phyloP scores from a whole-genome alignment of 2,888 invertebrate species.

The Meganola albula region DNA sequence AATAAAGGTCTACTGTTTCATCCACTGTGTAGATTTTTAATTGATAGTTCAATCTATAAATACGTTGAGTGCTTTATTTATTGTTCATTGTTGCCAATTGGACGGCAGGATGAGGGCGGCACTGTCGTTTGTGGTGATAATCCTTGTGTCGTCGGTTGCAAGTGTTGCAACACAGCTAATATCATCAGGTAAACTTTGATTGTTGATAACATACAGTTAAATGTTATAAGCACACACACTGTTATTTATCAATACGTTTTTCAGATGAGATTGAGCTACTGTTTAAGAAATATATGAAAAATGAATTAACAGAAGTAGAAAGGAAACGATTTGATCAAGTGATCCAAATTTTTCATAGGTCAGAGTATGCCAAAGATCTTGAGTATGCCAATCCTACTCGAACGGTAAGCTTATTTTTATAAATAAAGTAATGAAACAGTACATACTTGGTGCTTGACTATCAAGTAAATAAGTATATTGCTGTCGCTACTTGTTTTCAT shows the following conservation, averaged over 20 bases:
- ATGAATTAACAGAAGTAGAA: constrained; percentile 43
- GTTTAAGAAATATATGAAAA: constrained; percentile 44
- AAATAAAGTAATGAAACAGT: too few species aligned
- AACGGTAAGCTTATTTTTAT: constrained; percentile 51
- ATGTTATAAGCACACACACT: not conserved
- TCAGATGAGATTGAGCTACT: constrained; percentile 46
- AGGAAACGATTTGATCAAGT: constrained; percentile 38
- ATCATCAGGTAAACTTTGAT: constrained; percentile 39
- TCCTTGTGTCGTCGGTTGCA: constrained; percentile 37
- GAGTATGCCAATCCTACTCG: constrained; percentile 30
- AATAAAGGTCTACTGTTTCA: too few species aligned
- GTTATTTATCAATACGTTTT: constrained; percentile 9
- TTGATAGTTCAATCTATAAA: constrained; percentile 27
- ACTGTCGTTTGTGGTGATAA: constrained; percentile 27
- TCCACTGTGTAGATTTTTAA: too few species aligned
- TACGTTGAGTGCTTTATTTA: constrained; percentile 28
- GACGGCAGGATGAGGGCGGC: constrained; percentile 47
- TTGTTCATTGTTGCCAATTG: constrained; percentile 29
- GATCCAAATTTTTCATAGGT: constrained; percentile 45
- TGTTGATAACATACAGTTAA: not conserved
- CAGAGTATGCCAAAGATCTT: constrained; percentile 30
- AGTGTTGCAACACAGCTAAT: constrained; percentile 40
- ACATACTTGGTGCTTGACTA: too few species aligned
- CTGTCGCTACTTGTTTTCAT: too few species aligned
- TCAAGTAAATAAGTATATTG: too few species aligned